These are phyloP conservation scores for Columba guinea DNA, from an alignment of 2,797 vertebrate genomes.

Conservation along the genomic window DNA sequence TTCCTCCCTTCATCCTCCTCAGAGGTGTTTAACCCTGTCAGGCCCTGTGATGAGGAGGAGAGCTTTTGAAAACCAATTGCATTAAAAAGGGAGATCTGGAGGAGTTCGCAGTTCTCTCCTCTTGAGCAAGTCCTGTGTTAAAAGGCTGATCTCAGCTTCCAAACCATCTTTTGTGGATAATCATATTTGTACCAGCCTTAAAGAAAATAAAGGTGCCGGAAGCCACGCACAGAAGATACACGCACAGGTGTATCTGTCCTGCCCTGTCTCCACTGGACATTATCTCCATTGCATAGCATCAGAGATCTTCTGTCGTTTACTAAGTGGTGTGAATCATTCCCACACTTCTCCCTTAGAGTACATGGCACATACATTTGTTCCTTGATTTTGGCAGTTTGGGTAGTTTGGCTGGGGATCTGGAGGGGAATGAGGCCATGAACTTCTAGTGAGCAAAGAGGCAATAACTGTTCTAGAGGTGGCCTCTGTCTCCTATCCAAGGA, in stretches of 20 bases:
- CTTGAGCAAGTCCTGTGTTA: neutral
- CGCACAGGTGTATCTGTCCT: neutral
- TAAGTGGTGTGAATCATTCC: neutral
- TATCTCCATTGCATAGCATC: neutral
- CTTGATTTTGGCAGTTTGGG: neutral
- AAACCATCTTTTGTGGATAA: neutral
- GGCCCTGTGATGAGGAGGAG: constrained; percentile 31
- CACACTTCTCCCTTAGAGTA: neutral
- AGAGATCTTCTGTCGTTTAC: neutral
- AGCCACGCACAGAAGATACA: neutral
- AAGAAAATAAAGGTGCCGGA: neutral
- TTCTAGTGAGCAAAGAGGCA: neutral
- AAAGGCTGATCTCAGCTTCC: neutral
- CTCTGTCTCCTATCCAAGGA: neutral
- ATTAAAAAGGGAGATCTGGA: neutral
- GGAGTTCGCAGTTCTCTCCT: neutral
- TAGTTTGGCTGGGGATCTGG: neutral
- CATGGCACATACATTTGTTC: neutral
- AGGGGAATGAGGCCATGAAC: neutral
- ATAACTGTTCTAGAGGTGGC: neutral
- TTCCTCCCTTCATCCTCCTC: constrained; percentile 64
- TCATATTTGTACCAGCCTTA: neutral
- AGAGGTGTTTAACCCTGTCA: neutral
- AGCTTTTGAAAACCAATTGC: constrained; percentile 7
- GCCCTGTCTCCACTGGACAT: neutral